Evolutionary conservation across 2,797 vertebrate species (phyloP).

Genomic region (Macropus fuliginosus): DNA sequence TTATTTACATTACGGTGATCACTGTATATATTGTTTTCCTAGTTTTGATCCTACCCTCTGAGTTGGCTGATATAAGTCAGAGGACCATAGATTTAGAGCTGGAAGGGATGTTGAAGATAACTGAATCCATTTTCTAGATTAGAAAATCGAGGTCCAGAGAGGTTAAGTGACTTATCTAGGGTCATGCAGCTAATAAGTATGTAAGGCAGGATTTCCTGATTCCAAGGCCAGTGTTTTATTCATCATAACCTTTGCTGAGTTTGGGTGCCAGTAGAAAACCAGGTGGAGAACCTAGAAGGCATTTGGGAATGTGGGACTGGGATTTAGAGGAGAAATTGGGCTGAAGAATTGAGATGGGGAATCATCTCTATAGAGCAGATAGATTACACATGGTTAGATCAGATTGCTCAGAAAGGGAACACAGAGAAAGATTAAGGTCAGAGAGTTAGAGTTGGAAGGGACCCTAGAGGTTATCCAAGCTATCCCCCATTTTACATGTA

Average conservation of each 20-base stretch:
- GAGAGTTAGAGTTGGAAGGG: not conserved
- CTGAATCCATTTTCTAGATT: not conserved
- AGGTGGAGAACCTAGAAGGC: not conserved
- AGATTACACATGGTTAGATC: not conserved
- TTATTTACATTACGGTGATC: not conserved
- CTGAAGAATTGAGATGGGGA: not conserved
- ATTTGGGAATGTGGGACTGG: not conserved
- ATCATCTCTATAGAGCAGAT: not conserved
- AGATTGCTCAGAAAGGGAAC: not conserved
- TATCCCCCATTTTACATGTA: not conserved
- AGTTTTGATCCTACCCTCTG: not conserved
- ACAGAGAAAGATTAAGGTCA: not conserved
- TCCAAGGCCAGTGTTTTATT: not conserved
- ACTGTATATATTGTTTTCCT: not conserved
- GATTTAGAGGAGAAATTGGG: not conserved
- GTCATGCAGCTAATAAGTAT: not conserved
- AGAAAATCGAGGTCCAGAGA: not conserved
- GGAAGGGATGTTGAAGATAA: not conserved
- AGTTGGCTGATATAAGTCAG: not conserved
- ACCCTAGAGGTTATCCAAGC: not conserved
- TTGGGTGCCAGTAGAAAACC: not conserved
- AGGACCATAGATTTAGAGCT: not conserved
- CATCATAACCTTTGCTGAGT: not conserved
- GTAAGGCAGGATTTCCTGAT: not conserved
- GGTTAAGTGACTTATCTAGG: not conserved